Base-by-base conservation (phyloP, 2,113 vertebrate species). In the Corvus moneduloides region DNA sequence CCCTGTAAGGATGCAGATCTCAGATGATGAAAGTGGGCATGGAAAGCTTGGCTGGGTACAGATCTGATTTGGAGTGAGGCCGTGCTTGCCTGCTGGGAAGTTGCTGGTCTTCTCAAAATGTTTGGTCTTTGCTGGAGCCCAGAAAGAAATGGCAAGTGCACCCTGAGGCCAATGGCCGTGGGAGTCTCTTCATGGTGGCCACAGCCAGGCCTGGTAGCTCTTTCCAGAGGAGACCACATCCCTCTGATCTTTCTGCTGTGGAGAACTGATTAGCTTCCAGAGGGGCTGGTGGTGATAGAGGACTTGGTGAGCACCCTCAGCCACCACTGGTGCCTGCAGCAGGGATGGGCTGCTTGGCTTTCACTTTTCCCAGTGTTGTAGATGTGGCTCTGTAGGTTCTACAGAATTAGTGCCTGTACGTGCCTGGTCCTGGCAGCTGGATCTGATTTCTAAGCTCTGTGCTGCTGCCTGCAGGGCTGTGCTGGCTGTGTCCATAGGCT, bases 1-100 rank as follows among this genome's bases (percentile, higher is more conserved):
- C 96, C 93, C 94, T 91, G 93, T 89, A 95, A 91, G 96, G 95
- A 39, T 85, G 39, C 39, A 62, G 76, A 90, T 48, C 89, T 93
- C 56, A 18, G 62, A 52, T 72, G 18, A 64, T 33, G 49, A 49
- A 92, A 87, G 24, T 44, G 43, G 83, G 87, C 87, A 84, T 28
- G 69, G 77, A 79, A 81, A 63, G 30, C 71, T 91, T 87, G 80
- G 55, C 76, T 5, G 62, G 48, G 37, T 77, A 58, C 28, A 56
- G n/a, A 75, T 80, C 55, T 67, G 76, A 62, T 90, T 90, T 81
- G 79, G 56, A 92, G 33, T 0, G 8, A 68, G 41, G 64, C 64
- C 76, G 52, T 51, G 46, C 49, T 79, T 13, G 28, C 24, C 48
- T 69, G n/a, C 59, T 2, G 23, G 33, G 68, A 67, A 67, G 27